Percentiles rank a stretch among this genome's conserved stretches.
phyloP scores from a whole-genome alignment of 1,140 invertebrate genomes.

The Drosophila pandora region DNA sequence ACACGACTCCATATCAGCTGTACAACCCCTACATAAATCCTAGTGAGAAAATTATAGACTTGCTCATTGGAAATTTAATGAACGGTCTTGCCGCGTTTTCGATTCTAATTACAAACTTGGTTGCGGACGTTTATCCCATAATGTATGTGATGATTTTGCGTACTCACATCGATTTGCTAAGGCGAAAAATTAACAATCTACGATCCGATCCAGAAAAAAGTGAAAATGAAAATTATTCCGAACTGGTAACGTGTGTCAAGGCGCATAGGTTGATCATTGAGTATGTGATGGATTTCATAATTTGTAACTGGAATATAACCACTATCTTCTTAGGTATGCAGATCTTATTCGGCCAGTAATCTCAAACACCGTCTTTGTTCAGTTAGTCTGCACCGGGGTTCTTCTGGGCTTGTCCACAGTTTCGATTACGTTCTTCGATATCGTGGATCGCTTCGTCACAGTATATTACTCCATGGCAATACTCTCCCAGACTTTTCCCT shows the following conservation, averaged over 20 bases:
- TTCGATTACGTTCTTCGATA: slow-evolving; percentile 27
- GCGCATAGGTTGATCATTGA: slow-evolving; percentile 37
- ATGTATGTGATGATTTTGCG: slow-evolving; percentile 28
- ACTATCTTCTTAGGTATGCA: slow-evolving; percentile 11
- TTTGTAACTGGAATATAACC: not conserved
- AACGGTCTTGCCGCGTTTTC: not conserved
- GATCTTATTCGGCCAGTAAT: slow-evolving; percentile 35
- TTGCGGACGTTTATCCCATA: slow-evolving; percentile 28
- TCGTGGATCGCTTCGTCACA: slow-evolving; percentile 14
- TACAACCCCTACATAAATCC: slow-evolving; percentile 19
- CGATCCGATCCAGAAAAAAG: slow-evolving; percentile 16
- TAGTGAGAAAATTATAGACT: not conserved
- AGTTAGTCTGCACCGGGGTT: slow-evolving; percentile 25
- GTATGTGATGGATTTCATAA: not conserved
- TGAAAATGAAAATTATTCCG: slow-evolving; percentile 23
- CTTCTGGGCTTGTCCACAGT: slow-evolving; percentile 29
- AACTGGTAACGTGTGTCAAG: slow-evolving; percentile 29
- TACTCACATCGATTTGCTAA: slow-evolving; percentile 13
- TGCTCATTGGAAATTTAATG: slow-evolving; percentile 15
- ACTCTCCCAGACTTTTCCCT: slow-evolving; percentile 37
- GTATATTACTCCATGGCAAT: slow-evolving; percentile 12
- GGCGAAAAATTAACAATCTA: not conserved
- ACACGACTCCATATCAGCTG: slow-evolving; percentile 26
- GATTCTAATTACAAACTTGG: slow-evolving; percentile 10
- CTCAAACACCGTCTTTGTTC: slow-evolving; percentile 38